These are phyloP conservation scores for Thunnus thynnus DNA, from an alignment of 2,113 vertebrate genomes.

Conservation along the genomic window DNA sequence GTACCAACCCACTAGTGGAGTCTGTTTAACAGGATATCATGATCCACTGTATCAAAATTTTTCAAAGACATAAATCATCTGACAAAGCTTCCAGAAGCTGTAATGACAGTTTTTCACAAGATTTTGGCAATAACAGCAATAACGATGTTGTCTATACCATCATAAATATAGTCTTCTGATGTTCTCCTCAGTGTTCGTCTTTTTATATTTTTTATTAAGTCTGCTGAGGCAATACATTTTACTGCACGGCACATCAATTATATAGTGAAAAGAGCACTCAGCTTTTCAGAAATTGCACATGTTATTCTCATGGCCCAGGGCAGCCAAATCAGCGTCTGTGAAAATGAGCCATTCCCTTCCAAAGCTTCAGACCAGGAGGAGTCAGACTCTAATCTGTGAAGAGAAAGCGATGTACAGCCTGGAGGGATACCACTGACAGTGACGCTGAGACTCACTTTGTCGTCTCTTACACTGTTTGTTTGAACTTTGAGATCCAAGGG, in stretches of 20 bases:
- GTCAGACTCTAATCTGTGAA: conserved; percentile 71
- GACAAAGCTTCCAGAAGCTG: not conserved
- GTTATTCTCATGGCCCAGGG: conserved; percentile 58
- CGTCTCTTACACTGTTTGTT: conserved; percentile 61
- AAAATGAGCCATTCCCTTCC: conserved; percentile 62
- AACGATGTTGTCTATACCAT: not conserved
- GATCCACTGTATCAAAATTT: not conserved
- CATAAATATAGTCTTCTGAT: not conserved
- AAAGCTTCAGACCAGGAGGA: conserved; percentile 70
- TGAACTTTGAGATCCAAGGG: conserved; percentile 58
- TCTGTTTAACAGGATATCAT: not conserved
- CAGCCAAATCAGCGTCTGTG: conserved; percentile 54
- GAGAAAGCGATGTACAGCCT: conserved; percentile 66
- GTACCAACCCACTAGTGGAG: not conserved
- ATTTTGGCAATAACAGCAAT: not conserved
- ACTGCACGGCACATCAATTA: conserved; percentile 56
- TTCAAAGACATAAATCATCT: not conserved
- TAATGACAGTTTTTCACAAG: not conserved
- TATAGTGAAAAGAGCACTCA: conserved; percentile 36
- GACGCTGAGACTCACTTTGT: conserved; percentile 55
- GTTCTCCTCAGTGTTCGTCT: not conserved
- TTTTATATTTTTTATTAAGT: conserved; percentile 9
- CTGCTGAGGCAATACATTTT: conserved; percentile 36
- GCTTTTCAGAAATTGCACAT: conserved; percentile 57
- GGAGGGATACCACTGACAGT: conserved; percentile 60